Evolutionary conservation across 2,113 vertebrate genomes (phyloP).

Genomic region (Gobius niger): DNA sequence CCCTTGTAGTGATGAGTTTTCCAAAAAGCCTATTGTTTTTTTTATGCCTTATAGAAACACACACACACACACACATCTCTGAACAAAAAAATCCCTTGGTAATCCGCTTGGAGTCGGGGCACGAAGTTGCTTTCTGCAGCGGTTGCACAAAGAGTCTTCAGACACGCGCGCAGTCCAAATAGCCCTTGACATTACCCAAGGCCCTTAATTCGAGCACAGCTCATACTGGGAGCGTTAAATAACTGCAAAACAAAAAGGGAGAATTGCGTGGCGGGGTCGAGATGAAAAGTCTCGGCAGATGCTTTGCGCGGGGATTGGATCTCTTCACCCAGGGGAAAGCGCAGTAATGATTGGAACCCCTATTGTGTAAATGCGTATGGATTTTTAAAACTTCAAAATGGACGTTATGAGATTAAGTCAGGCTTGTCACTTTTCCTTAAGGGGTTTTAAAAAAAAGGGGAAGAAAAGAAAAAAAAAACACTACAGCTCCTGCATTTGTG

Average conservation of each 20-base stretch:
- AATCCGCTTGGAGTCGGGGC: slow-evolving; percentile 28
- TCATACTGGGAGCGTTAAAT: slow-evolving; percentile 24
- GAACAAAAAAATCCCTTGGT: slow-evolving; percentile 37
- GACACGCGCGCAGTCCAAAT: slow-evolving; percentile 25
- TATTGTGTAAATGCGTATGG: not conserved
- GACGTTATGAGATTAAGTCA: not conserved
- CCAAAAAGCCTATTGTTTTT: slow-evolving; percentile 44
- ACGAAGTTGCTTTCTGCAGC: slow-evolving; percentile 49
- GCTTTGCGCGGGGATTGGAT: slow-evolving; percentile 12
- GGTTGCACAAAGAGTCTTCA: slow-evolving; percentile 48
- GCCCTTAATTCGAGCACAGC: slow-evolving; percentile 32
- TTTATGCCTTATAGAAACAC: slow-evolving; percentile 32
- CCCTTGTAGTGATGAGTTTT: slow-evolving; percentile 24
- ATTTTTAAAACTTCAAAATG: slow-evolving; percentile 9
- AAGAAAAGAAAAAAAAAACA: not conserved
- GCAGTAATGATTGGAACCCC: not conserved
- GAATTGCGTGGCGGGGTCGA: slow-evolving; percentile 14
- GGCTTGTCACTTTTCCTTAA: slow-evolving; percentile 8
- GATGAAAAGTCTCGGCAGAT: slow-evolving; percentile 22
- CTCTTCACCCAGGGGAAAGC: not conserved
- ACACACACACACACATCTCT: slow-evolving; percentile 12
- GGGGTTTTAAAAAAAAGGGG: slow-evolving; percentile 1
- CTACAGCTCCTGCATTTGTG: slow-evolving; percentile 13
- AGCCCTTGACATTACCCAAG: slow-evolving; percentile 44
- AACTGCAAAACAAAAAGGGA: slow-evolving; percentile 1